These are phyloP conservation scores for Ernsta delagoae DNA, from an alignment of 2,888 invertebrate species.

Conservation along the genomic window DNA sequence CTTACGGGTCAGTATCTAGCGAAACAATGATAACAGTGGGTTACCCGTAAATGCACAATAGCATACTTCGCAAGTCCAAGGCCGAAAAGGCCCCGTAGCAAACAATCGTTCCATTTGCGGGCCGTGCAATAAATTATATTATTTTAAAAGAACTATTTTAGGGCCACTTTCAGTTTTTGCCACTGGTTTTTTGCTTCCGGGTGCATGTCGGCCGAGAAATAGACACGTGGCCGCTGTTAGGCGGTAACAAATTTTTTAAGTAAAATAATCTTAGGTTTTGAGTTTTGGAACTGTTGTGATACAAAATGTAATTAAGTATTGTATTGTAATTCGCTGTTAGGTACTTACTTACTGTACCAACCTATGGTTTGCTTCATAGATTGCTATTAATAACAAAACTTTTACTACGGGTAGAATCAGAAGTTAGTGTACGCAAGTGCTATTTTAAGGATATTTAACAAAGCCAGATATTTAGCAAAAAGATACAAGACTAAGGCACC, in stretches of 20 bases:
- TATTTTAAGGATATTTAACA: no score
- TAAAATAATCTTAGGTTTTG: no score
- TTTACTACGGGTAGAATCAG: no score
- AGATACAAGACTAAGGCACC: no score
- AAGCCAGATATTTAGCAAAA: no score
- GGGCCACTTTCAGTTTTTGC: slow-evolving; percentile 72
- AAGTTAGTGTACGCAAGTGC: no score
- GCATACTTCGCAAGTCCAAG: slow-evolving; percentile 15
- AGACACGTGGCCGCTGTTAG: slow-evolving; percentile 73
- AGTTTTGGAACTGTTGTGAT: neutral
- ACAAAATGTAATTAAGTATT: no score
- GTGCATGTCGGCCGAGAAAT: slow-evolving; percentile 56
- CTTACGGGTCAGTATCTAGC: slow-evolving; percentile 20
- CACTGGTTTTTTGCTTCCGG: slow-evolving; percentile 63
- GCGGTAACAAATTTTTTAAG: slow-evolving; percentile 34
- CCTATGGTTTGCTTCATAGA: no score
- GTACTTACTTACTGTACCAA: no score
- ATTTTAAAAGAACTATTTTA: slow-evolving; percentile 59
- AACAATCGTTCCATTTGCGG: slow-evolving; percentile 57
- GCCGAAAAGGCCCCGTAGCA: slow-evolving; percentile 43
- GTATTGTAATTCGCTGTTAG: no score
- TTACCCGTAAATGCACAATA: slow-evolving; percentile 30
- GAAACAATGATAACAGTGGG: slow-evolving; percentile 18
- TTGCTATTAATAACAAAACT: no score
- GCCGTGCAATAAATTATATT: slow-evolving; percentile 67